Base-by-base conservation (phyloP, 23 tunicate species). In the Pegea sp. region DNA sequence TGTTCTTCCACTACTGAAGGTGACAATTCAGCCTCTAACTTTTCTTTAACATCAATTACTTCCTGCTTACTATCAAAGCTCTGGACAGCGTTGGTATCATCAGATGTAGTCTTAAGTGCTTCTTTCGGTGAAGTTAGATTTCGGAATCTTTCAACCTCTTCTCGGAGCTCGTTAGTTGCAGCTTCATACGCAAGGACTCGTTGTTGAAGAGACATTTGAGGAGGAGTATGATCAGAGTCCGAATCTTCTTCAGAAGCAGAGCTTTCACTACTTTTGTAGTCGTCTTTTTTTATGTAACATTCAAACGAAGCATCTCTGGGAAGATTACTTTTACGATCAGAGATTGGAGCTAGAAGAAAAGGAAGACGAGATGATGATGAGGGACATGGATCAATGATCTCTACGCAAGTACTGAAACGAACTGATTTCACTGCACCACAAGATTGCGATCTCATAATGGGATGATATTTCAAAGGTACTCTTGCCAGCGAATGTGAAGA, bases 1-100 rank as follows among this genome's bases (percentile, higher is more conserved):
- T 58, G 27, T 43, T 81, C 93, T 34, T 81, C 93, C 1, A 81
- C 60, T 22, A 81, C 66, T 8, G 48, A 75, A 6, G 93, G 80
- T 0, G 93, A 79, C 7, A 38, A 28, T 33, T 75, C 73, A 0
- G 38, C 48, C 33, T 61, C 33, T n/a, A n/a, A n/a, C n/a, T n/a
- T n/a, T n/a, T n/a, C n/a, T n/a, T n/a, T n/a, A n/a, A n/a, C n/a
- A n/a, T n/a, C n/a, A 24, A 23, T 28, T 34, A 43, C 33, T 56
- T 24, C 31, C 30, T 30, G 31, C 1, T 48, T 24, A 2, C 28
- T 28, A 31, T 56, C 60, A 11, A 24, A 26, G 3, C 5, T 4
- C 42, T 26, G 49, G 44, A 22, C 19, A 8, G 22, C 16, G 46
- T 16, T 19, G 69, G 20, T 23, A 25, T 55, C 44, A 11, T 8